Base-by-base conservation (phyloP, 2,888 invertebrate species). In the Cheilosia pagana region DNA sequence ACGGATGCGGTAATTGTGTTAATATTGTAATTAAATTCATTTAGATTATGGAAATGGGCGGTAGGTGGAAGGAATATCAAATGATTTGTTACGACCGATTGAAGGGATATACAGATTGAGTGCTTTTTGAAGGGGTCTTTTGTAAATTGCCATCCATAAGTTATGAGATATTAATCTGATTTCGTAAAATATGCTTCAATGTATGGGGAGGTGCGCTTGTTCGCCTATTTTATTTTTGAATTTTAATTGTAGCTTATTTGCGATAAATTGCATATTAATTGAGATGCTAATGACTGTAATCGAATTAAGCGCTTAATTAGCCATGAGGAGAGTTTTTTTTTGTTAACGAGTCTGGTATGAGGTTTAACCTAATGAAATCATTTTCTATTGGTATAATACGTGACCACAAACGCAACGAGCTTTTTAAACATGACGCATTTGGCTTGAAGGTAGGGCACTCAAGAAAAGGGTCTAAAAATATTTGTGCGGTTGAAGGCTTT, bases 81-180 rank as follows among this genome's bases (percentile, higher is more conserved):
- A 74, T 83, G 72, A 78, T 78, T 68, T 78, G 71, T 77, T 31
- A 52, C 43, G 25, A 23, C 39, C 57, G 39, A n/a, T 50, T 31
- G 35, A 3, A 43, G 35, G 53, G 23, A 35, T 68, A 59, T 8
- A n/a, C n/a, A n/a, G n/a, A n/a, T n/a, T n/a, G n/a, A 57, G 67
- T 62, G 60, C 60, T 45, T 71, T 67, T 67, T 21, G 72, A 72
- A 62, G 53, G 31, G 14, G 14, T 48, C 28, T 41, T 74, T 57
- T 68, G 62, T 72, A 67, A 31, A 78, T 83, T 57, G 62, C 35
- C 62, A 68, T 62, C 45, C 62, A 43, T 19, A 63, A 71, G 50
- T 83, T 74, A 83, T 78, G 57, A 55, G 68, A 74, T 74, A 59
- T 74, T 78, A 83, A 83, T 83, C 68, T 21, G 52, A 78, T 83